phyloP scores from a whole-genome alignment of 2,113 vertebrate genomes.

The Bujurquina vittata region DNA sequence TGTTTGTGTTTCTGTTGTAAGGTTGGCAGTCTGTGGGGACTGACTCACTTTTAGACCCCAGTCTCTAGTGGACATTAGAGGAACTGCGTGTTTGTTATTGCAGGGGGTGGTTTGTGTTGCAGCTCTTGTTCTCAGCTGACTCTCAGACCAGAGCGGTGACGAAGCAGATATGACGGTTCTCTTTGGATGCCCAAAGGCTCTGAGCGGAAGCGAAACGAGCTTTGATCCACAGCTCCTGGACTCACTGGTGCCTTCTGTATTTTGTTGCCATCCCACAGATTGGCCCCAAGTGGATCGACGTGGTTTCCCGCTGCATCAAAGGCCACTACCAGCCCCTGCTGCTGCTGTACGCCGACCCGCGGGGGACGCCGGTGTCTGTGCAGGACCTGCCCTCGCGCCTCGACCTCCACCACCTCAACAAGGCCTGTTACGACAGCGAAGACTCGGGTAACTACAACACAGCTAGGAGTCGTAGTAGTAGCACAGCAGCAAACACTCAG shows the following conservation, averaged over 20 bases:
- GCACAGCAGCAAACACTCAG: constrained; percentile 59
- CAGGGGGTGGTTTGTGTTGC: not conserved
- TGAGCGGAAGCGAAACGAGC: not conserved
- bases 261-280: constrained; percentile 77
- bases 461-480: constrained; percentile 72
- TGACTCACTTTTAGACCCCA: not conserved
- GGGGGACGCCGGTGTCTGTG: constrained; percentile 90
- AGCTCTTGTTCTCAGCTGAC: not conserved
- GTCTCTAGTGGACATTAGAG: not conserved
- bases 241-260: not conserved
- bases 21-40: not conserved
- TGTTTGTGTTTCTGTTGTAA: accelerated
- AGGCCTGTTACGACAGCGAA: constrained; percentile 92
- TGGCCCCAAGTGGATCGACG: constrained; percentile 97
- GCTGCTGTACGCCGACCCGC: constrained; percentile 94
- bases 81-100: not conserved
- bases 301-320: constrained; percentile 96
- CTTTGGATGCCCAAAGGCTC: not conserved
- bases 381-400: constrained; percentile 86
- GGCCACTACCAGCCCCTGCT: constrained; percentile 97
- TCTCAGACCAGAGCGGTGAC: not conserved
- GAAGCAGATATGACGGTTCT: not conserved
- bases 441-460: constrained; percentile 89
- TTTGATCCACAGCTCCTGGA: not conserved
- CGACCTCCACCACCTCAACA: constrained; percentile 85